phyloP scores from a whole-genome alignment of 2,797 vertebrate species.

The Moxostoma hubbsi region DNA sequence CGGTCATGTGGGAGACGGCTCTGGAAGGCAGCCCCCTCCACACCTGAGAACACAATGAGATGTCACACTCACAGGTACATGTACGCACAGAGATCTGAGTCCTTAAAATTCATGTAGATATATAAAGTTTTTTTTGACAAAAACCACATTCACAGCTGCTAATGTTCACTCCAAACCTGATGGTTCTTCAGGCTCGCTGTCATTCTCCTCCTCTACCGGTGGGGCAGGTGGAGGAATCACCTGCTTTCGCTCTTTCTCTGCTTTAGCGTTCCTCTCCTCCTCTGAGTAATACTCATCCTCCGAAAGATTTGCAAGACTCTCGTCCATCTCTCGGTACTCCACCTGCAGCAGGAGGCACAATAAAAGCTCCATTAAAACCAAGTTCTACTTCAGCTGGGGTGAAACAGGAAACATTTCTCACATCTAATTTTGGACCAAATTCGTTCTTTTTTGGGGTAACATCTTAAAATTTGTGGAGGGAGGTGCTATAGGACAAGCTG shows the following conservation, averaged over 20 bases:
- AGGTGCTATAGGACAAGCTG: too few species aligned
- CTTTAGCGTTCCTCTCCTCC: constrained; percentile 98
- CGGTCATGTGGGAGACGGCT: constrained; percentile 97
- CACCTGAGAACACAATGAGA: constrained; percentile 75
- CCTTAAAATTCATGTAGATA: too few species aligned
- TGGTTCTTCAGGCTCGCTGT: constrained; percentile 96
- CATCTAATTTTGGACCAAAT: not conserved
- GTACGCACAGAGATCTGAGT: not conserved
- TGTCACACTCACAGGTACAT: not conserved
- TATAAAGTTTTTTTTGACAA: too few species aligned
- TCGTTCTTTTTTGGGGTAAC: too few species aligned
- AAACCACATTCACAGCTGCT: not conserved
- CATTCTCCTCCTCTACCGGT: constrained; percentile 93
- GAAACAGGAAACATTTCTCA: not conserved
- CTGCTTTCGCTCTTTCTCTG: constrained; percentile 96
- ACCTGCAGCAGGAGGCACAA: constrained; percentile 88
- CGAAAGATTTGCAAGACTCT: constrained; percentile 97
- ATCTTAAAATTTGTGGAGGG: too few species aligned
- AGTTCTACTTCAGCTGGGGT: constrained; percentile 49
- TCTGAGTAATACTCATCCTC: constrained; percentile 99
- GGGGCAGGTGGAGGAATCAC: constrained; percentile 92
- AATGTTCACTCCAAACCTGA: constrained; percentile 83
- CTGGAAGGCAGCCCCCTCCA: constrained; percentile 98
- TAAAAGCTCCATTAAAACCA: constrained; percentile 85
- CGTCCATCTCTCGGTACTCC: constrained; percentile 99